Percentiles rank a stretch among this genome's conserved stretches.
These are phyloP conservation scores for Choloepus didactylus DNA, from an alignment of 2,797 vertebrate genomes.

Conservation along the genomic window DNA sequence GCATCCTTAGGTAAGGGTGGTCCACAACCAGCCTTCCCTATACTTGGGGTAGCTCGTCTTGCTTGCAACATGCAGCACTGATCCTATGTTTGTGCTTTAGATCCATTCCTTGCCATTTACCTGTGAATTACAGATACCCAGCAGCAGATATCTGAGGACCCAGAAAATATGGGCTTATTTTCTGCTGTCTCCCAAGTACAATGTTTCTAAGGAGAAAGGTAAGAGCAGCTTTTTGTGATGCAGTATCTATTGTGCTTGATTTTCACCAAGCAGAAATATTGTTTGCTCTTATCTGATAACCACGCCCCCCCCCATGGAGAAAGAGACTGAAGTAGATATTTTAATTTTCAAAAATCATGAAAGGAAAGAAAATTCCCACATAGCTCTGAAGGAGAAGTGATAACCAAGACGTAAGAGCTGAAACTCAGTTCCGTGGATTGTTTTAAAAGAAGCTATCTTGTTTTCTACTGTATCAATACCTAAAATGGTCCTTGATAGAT, in stretches of 20 bases:
- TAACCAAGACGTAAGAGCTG: not conserved
- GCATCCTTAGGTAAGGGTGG: not conserved
- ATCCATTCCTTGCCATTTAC: not conserved
- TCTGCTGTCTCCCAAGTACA: not conserved
- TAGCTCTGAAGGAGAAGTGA: not conserved
- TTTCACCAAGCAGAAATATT: not conserved
- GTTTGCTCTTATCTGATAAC: not conserved
- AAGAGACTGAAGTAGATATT: not conserved
- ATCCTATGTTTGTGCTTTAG: not conserved
- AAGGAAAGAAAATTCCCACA: not conserved
- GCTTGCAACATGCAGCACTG: not conserved
- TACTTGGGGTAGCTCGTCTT: not conserved
- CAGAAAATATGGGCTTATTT: not conserved
- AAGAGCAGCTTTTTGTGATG: not conserved
- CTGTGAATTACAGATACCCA: not conserved
- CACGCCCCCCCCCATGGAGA: not conserved
- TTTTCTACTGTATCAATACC: not conserved
- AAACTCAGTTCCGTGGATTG: not conserved
- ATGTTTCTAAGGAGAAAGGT: not conserved
- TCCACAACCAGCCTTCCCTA: rapidly evolving
- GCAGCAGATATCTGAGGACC: not conserved
- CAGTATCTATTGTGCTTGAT: not conserved
- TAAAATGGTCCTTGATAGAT: not conserved
- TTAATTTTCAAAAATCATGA: constrained; percentile 26
- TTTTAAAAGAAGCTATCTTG: not conserved